A percentile compares a stretch with the other conserved stretches of the same genome.
phyloP scores from a whole-genome alignment of 2,113 vertebrate species.

The Eurystomus gularis region DNA sequence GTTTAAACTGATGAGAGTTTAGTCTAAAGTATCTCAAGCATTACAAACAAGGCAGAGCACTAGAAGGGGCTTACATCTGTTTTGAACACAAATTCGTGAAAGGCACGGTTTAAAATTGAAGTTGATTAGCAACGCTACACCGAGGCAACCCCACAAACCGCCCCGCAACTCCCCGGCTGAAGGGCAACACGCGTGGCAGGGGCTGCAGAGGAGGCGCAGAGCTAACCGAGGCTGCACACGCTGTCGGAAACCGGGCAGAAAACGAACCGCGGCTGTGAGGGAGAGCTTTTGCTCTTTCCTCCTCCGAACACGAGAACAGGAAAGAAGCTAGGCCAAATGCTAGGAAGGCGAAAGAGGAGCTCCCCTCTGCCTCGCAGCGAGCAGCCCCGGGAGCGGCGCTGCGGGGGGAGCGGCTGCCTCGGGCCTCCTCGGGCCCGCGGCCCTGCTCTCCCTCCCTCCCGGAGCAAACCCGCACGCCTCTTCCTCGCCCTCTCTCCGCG shows the following conservation, averaged over 20 bases:
- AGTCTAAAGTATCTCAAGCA: not conserved
- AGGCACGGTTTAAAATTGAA: rapidly evolving
- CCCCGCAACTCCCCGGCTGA: not conserved
- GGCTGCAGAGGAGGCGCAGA: rapidly evolving
- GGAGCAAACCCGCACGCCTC: not conserved
- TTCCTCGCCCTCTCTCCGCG: not conserved
- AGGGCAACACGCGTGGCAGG: not conserved
- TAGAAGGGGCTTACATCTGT: rapidly evolving
- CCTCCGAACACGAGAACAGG: rapidly evolving
- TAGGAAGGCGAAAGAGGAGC: no score
- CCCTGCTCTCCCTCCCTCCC: not conserved
- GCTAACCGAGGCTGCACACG: rapidly evolving
- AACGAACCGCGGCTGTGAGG: rapidly evolving
- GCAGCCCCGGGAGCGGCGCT: not conserved
- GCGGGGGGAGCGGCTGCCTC: not conserved
- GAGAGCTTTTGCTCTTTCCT: rapidly evolving
- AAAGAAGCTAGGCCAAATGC: rapidly evolving
- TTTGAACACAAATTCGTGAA: not conserved
- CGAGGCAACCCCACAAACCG: rapidly evolving
- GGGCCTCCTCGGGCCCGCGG: no score
- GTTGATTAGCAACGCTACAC: rapidly evolving
- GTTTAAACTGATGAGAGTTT: not conserved
- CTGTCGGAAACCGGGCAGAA: rapidly evolving
- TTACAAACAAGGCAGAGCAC: rapidly evolving
- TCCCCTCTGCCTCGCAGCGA: rapidly evolving